These are phyloP conservation scores for Lasioglossum albipes DNA, from an alignment of 1,140 invertebrate species.

Conservation along the genomic window DNA sequence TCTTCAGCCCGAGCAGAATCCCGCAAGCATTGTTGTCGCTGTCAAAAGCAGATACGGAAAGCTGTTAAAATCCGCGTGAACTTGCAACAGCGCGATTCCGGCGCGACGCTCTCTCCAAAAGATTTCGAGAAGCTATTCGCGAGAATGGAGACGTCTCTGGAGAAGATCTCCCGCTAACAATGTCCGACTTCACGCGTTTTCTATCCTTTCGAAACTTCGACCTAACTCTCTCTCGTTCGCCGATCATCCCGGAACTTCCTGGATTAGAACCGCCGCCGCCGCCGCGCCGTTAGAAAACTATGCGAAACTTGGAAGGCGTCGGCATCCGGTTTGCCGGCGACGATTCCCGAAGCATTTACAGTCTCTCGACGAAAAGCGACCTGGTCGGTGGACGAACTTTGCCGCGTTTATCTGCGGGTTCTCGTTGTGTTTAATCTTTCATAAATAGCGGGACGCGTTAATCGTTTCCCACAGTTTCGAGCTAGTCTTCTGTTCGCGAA, in stretches of 20 bases:
- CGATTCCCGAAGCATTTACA: not conserved
- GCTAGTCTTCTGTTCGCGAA: not conserved
- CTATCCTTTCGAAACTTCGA: not conserved
- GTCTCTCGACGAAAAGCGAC: too few relatives aligned
- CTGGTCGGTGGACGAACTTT: too few relatives aligned
- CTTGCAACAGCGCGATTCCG: conserved; percentile 54
- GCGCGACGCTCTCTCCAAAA: conserved; percentile 27
- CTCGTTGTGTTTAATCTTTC: too few relatives aligned
- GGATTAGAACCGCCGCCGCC: not conserved
- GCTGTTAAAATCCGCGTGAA: conserved; percentile 54
- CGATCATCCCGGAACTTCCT: not conserved
- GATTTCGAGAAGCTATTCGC: conserved; percentile 60
- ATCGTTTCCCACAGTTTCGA: not conserved
- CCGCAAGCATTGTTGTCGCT: conserved; percentile 42
- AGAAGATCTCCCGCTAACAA: conserved; percentile 15
- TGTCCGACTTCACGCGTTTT: conserved; percentile 35
- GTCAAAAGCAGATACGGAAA: conserved; percentile 58
- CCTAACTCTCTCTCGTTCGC: not conserved
- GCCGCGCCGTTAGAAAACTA: not conserved
- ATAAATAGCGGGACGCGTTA: too few relatives aligned
- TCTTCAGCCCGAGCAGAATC: conserved; percentile 54
- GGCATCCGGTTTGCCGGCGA: too few relatives aligned
- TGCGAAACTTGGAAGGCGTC: too few relatives aligned
- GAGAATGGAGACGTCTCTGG: conserved; percentile 49
- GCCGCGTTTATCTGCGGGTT: too few relatives aligned